Percentiles rank a stretch among this genome's conserved stretches.
Evolutionary conservation across 64 coral and sea anemone species (phyloP).

Genomic region (Exaiptasia diaphana): DNA sequence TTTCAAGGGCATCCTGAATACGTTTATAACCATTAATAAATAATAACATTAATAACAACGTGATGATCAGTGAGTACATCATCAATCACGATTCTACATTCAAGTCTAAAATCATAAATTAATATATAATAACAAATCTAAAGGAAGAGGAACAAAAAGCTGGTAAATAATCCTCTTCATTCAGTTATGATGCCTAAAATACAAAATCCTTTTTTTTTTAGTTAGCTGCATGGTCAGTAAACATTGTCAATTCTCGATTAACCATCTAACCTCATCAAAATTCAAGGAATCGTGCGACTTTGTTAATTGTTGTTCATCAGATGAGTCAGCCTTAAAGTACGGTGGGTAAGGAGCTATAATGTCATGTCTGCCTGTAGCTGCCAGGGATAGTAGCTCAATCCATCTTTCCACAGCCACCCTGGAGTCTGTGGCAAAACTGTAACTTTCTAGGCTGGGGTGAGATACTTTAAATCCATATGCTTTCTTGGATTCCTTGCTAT

Average conservation of each 20-base stretch:
- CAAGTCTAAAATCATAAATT: too few relatives aligned
- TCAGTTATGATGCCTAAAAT: too few relatives aligned
- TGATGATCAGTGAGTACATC: too few relatives aligned
- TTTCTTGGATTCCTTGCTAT: constrained; percentile 80
- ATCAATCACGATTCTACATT: too few relatives aligned
- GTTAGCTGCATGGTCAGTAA: neutral
- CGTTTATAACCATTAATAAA: too few relatives aligned
- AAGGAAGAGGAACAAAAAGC: too few relatives aligned
- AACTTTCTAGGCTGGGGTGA: constrained; percentile 60
- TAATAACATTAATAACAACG: too few relatives aligned
- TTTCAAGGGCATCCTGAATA: too few relatives aligned
- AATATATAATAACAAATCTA: too few relatives aligned
- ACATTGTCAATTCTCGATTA: neutral
- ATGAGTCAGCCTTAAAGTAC: constrained; percentile 59
- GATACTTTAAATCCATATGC: constrained; percentile 78
- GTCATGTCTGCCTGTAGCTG: constrained; percentile 74
- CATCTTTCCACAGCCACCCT: constrained; percentile 83
- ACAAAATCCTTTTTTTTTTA: too few relatives aligned
- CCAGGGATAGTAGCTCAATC: constrained; percentile 94
- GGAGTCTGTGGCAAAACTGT: constrained; percentile 83
- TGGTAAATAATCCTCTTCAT: too few relatives aligned
- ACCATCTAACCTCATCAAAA: constrained; percentile 56
- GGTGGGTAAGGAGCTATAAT: constrained; percentile 77
- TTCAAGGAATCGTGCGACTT: constrained; percentile 71
- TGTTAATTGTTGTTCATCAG: constrained; percentile 19